phyloP scores from a whole-genome alignment of 2,888 invertebrate genomes.

The Lepeophtheirus nordmannii region DNA sequence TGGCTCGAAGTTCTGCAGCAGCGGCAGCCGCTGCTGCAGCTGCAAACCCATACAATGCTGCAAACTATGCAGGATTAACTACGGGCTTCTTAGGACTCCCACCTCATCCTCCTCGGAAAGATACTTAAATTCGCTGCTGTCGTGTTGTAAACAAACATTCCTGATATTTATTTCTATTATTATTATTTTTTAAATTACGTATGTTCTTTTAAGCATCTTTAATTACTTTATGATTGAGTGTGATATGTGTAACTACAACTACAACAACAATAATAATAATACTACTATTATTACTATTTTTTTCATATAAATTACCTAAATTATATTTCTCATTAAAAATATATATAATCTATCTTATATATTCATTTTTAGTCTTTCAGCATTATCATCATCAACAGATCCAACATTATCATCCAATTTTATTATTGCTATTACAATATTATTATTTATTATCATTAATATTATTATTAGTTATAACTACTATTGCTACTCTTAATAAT shows the following conservation, averaged over 20 bases:
- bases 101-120: conserved; percentile 1
- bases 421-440: too few relatives aligned
- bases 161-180: too few relatives aligned
- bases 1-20: conserved; percentile 1
- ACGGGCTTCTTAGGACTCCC: conserved; percentile 1
- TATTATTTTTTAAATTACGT: too few relatives aligned
- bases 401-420: too few relatives aligned
- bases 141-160: neutral
- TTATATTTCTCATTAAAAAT: conserved; percentile 7
- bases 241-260: neutral
- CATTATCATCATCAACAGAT: too few relatives aligned
- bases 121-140: neutral
- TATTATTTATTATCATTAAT: too few relatives aligned
- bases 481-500: too few relatives aligned
- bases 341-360: neutral
- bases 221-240: neutral
- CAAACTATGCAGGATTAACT: neutral
- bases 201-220: too few relatives aligned
- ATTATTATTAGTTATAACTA: too few relatives aligned
- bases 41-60: neutral
- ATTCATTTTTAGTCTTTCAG: too few relatives aligned
- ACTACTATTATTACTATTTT: neutral
- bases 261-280: too few relatives aligned
- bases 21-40: neutral
- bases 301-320: neutral